Evolutionary conservation across 92 coral and sea anemone genomes (phyloP).

Genomic region (Actinernus sp.): DNA sequence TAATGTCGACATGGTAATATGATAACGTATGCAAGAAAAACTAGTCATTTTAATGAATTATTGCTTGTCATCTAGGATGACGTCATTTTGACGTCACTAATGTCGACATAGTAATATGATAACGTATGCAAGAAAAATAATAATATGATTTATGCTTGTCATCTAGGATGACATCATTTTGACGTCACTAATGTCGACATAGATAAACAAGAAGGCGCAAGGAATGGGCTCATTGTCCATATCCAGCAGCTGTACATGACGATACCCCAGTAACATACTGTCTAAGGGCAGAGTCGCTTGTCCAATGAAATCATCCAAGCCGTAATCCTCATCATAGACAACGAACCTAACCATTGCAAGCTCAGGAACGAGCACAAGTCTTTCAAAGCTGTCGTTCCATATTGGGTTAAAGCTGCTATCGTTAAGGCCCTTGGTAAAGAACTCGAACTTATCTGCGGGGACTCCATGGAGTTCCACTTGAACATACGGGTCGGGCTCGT

Average conservation of each 20-base stretch:
- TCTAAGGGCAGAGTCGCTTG: conserved; percentile 87
- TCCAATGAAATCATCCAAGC: conserved; percentile 92
- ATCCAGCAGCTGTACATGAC: conserved; percentile 74
- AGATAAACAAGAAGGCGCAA: conserved; percentile 83
- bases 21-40: no score
- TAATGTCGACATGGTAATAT: no score
- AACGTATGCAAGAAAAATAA: no score
- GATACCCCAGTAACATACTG: conserved; percentile 87
- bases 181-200: conserved; percentile 45
- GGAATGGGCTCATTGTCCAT: conserved; percentile 72
- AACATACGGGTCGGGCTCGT: conserved; percentile 89
- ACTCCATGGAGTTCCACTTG: conserved; percentile 78
- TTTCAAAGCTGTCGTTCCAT: conserved; percentile 84
- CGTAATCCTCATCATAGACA: conserved; percentile 90
- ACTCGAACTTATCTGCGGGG: conserved; percentile 66
- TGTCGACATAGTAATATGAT: no score
- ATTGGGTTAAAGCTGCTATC: conserved; percentile 94
- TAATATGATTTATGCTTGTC: no score
- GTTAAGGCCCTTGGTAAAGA: conserved; percentile 73
- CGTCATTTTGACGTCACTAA: no score
- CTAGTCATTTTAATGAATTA: no score
- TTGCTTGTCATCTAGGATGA: no score
- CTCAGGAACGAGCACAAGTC: conserved; percentile 79
- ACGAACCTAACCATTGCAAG: conserved; percentile 82
- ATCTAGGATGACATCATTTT: no score